Conservation (phyloP, 2,888 invertebrate species). For the Auanema freiburgensis region DNA sequence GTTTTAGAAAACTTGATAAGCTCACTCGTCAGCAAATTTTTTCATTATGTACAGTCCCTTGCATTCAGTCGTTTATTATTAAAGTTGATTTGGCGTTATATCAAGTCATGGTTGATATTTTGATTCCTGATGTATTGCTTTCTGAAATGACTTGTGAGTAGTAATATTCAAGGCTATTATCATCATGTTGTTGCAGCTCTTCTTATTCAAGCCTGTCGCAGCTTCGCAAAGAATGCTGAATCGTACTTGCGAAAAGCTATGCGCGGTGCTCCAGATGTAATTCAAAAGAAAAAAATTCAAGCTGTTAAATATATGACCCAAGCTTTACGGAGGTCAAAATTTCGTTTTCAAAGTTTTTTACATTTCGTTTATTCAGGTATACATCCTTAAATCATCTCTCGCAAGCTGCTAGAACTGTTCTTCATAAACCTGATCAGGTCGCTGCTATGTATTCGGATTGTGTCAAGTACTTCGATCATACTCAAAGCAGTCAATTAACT, state of each 20-base stretch:
- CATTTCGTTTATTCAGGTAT: conserved; percentile 69
- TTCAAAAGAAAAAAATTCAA: conserved; percentile 67
- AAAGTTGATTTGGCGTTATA: conserved; percentile 75
- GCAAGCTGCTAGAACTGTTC: conserved; percentile 89
- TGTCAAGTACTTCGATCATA: too few species aligned
- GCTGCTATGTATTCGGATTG: conserved; percentile 94
- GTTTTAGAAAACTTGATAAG: conserved; percentile 8
- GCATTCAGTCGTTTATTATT: conserved; percentile 66
- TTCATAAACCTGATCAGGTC: conserved; percentile 91
- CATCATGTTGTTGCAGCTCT: conserved; percentile 70
- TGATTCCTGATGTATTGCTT: conserved; percentile 91
- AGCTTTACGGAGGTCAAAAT: conserved; percentile 71
- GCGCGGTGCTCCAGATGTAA: conserved; percentile 66
- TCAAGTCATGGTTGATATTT: conserved; percentile 90
- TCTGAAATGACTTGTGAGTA: conserved; percentile 28
- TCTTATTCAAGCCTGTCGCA: conserved; percentile 87
- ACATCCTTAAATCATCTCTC: conserved; percentile 96
- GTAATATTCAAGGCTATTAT: not conserved
- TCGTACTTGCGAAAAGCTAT: conserved; percentile 78
- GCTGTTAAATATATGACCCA: conserved; percentile 72
- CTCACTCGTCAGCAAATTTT: conserved; percentile 60
- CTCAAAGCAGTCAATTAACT: not conserved
- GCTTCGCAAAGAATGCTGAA: conserved; percentile 89
- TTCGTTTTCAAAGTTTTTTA: too few species aligned
- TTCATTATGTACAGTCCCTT: conserved; percentile 65